A percentile compares a stretch with the other conserved stretches of the same genome.
Conservation (phyloP, 2,797 vertebrate genomes). For the Ciconia nigra region DNA sequence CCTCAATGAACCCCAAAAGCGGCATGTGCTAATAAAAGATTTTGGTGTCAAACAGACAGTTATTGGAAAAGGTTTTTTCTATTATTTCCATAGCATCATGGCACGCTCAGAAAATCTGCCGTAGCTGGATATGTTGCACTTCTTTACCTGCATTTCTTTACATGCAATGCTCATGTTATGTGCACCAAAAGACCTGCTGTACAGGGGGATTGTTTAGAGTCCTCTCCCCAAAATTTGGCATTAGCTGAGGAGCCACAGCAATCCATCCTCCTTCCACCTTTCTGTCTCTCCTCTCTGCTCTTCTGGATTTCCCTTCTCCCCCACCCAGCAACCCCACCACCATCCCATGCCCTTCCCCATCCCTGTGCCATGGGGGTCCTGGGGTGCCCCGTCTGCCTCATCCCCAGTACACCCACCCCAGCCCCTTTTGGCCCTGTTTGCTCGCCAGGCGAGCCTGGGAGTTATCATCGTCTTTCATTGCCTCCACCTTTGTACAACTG, state of each 20-base stretch:
- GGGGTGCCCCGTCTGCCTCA: background rate
- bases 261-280: background rate
- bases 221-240: background rate
- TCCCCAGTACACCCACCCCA: too few species aligned
- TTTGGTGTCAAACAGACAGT: background rate
- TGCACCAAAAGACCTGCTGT: too few species aligned
- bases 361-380: too few species aligned
- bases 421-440: background rate
- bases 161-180: accelerated
- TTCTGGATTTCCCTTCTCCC: background rate
- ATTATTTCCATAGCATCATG: background rate
- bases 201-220: background rate
- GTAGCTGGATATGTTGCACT: accelerated
- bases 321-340: background rate
- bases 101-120: accelerated
- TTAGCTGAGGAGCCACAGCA: background rate
- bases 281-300: background rate
- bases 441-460: background rate
- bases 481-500: background rate
- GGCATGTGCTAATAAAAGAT: background rate
- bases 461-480: background rate
- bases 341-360: background rate
- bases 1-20: background rate
- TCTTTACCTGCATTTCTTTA: background rate
- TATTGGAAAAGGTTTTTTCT: background rate